A percentile compares a stretch with the other conserved stretches of the same genome.
Conservation (phyloP, 2,113 vertebrate species). For the Platanista minor region DNA sequence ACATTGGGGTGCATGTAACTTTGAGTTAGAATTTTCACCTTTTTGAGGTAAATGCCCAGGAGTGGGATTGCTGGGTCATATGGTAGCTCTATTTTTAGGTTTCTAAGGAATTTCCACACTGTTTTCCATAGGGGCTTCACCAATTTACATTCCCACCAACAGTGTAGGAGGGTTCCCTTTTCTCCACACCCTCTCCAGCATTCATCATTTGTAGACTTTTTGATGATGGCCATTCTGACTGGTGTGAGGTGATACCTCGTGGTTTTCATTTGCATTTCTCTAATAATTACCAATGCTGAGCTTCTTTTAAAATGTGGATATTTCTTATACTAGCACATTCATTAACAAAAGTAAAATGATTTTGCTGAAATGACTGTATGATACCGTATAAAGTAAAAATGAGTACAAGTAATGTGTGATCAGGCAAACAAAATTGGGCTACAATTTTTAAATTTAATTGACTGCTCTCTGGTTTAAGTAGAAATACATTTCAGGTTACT, state of each 20-base stretch:
- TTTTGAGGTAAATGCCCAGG: not conserved
- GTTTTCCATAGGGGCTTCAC: not conserved
- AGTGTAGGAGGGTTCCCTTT: not conserved
- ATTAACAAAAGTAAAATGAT: constrained; percentile 17
- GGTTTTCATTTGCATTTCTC: not conserved
- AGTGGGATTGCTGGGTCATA: not conserved
- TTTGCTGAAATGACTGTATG: constrained; percentile 6
- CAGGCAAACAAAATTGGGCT: not conserved
- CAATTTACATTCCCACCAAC: not conserved
- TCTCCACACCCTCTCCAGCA: not conserved
- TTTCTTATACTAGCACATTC: not conserved
- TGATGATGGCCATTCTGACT: not conserved
- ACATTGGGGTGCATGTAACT: not conserved
- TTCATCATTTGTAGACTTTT: not conserved
- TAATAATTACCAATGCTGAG: not conserved
- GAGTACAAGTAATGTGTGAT: not conserved
- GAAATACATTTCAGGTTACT: not conserved
- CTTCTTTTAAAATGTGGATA: not conserved
- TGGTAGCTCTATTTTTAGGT: not conserved
- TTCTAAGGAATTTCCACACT: not conserved
- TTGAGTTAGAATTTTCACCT: not conserved
- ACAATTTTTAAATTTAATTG: not conserved
- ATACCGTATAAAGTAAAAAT: not conserved
- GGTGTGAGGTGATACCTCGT: not conserved
- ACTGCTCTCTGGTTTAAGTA: not conserved